These are phyloP conservation scores for Lordiphosa fenestrarum DNA, from an alignment of 2,888 invertebrate genomes.

Conservation along the genomic window DNA sequence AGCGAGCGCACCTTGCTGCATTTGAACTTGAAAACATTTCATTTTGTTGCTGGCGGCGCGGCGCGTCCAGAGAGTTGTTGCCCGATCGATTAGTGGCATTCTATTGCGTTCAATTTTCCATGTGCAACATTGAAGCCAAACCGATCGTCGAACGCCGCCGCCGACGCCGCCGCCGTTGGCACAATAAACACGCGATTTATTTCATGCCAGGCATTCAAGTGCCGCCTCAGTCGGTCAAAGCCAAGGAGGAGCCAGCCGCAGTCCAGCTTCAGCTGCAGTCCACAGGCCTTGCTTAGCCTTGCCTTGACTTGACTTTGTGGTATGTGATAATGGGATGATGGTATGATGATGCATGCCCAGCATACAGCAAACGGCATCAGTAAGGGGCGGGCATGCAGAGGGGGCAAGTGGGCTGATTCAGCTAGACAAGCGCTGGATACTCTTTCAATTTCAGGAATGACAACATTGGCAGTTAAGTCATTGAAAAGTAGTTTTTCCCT, in stretches of 20 bases:
- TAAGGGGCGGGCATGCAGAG: conserved; percentile 2
- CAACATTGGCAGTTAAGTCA: too few species aligned
- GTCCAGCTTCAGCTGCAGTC: conserved; percentile 12
- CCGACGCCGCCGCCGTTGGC: conserved; percentile 51
- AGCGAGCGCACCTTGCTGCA: conserved; percentile 64
- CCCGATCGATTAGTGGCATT: conserved; percentile 72
- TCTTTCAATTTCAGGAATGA: conserved; percentile 4
- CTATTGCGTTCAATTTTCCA: conserved; percentile 76
- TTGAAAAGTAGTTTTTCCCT: too few species aligned
- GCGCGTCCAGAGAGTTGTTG: conserved; percentile 19
- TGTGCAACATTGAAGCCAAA: conserved; percentile 62
- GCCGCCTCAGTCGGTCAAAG: conserved; percentile 63
- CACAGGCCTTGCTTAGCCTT: conserved; percentile 21
- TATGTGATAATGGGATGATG: conserved; percentile 77
- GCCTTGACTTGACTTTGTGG: conserved; percentile 52
- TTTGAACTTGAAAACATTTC: conserved; percentile 75
- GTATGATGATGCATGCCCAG: conserved; percentile 76
- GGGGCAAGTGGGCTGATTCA: not conserved
- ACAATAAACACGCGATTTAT: conserved; percentile 76
- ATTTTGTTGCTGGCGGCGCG: conserved; percentile 65
- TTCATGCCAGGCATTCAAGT: conserved; percentile 74
- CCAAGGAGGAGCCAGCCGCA: conserved; percentile 52
- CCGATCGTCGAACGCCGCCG: conserved; percentile 49
- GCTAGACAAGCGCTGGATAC: conserved; percentile 8
- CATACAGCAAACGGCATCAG: conserved; percentile 53